Percentiles rank a stretch among this genome's conserved stretches.
These are phyloP conservation scores for Rallus crepitans DNA, from an alignment of 2,797 vertebrate genomes.

Conservation along the genomic window DNA sequence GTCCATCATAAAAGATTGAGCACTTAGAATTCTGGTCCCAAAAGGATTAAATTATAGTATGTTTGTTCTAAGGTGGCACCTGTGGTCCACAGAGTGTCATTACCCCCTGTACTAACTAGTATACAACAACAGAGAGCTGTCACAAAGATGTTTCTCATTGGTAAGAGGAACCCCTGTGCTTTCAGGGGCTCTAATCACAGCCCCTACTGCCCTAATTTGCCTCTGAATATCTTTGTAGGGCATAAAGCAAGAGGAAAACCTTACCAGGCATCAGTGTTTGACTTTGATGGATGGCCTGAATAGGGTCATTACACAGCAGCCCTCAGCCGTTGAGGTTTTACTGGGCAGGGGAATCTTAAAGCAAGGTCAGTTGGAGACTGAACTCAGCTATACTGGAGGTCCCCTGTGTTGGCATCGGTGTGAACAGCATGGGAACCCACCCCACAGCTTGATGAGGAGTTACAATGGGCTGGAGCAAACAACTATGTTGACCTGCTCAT, in stretches of 20 bases:
- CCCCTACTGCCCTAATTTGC: neutral
- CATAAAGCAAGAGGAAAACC: neutral
- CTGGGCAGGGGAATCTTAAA: neutral
- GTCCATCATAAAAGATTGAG: neutral
- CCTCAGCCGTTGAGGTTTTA: neutral
- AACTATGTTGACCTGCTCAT: neutral
- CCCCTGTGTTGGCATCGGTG: fast-evolving
- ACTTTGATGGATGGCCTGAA: neutral
- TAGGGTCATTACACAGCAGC: neutral
- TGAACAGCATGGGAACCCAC: fast-evolving
- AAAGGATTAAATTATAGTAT: neutral
- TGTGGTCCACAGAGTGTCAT: neutral
- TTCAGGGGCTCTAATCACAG: fast-evolving
- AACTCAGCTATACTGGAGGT: neutral
- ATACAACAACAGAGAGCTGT: neutral
- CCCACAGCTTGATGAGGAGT: fast-evolving
- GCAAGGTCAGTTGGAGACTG: neutral
- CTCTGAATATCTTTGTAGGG: neutral
- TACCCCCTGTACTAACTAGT: neutral
- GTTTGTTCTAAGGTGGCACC: neutral
- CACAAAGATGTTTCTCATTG: neutral
- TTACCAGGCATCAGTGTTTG: neutral
- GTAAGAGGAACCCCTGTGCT: neutral
- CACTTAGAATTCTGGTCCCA: neutral
- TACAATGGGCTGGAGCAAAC: neutral